Base-by-base conservation (phyloP, 2,888 invertebrate species). In the Ecliptopera silaceata region DNA sequence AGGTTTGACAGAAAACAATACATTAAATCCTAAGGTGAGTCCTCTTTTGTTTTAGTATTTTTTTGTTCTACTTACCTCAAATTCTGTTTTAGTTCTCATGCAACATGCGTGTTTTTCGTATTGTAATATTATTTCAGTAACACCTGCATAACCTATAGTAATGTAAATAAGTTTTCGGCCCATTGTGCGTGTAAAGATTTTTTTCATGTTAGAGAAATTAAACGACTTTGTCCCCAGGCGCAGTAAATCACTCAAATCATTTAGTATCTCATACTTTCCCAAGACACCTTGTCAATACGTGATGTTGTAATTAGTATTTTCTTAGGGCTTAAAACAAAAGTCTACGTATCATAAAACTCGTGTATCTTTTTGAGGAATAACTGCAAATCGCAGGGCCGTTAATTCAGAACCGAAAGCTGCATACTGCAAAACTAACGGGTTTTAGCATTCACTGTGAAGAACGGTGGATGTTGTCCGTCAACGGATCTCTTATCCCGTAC, bases 1-100 rank as follows among this genome's bases (percentile, higher is more conserved):
- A 87, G 97, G 97, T 79, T 94, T 97, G 81, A 96, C 97, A 77
- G 97, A 97, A 92, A 96, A 95, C 88, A 95, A 95, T 92, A 95
- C 91, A 79, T 86, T 92, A 74, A 90, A 92, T 87, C 83, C 92
- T 77, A 92, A 92, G 91, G 92, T 92, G 75, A 87, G 77, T 63
- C 15, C 8, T 38, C 36, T 6, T 4, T 41, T n/a, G 5, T 6
- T 20, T 20, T 41, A 6, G 6, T 42, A 13, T 42, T 42, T 20
- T 41, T 41, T n/a, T 36, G 15, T 36, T 36, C 36, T 36, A 36
- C 10, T 15, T 15, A 36, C 15, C 36, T 3, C 0, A 36, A 36
- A 15, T 6, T 26, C 22, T 26, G 12, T 22, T 22, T 20, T 22
- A 5, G 41, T 41, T 20, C 1, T 12, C 0, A 13, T 51, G 26